phyloP scores from a whole-genome alignment of 2,113 vertebrate genomes.

The Thomomys bottae region DNA sequence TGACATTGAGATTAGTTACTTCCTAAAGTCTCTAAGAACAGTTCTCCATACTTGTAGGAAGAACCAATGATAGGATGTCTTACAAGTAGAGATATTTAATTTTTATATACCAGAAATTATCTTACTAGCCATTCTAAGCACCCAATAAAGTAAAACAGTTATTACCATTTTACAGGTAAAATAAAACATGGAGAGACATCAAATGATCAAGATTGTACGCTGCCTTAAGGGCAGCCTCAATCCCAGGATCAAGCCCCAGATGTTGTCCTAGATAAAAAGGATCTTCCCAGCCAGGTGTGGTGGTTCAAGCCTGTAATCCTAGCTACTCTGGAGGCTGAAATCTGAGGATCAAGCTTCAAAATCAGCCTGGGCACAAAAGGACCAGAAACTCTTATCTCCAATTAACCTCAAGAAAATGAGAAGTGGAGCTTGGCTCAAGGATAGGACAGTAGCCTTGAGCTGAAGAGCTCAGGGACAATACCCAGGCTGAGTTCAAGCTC shows the following conservation, averaged over 20 bases:
- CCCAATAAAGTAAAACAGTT: not conserved
- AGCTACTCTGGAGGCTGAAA: no score
- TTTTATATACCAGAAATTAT: conserved; percentile 1
- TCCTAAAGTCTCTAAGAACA: not conserved
- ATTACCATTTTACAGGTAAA: conserved; percentile 7
- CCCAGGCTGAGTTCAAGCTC: no score
- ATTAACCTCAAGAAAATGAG: no score
- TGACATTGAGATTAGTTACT: not conserved
- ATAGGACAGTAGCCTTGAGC: no score
- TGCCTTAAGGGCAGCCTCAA: not conserved
- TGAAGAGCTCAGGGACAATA: no score
- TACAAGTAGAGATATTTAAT: not conserved
- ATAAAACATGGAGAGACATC: not conserved
- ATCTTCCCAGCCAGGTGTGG: no score
- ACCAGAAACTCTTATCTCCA: no score
- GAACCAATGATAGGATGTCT: conserved; percentile 15
- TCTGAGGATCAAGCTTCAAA: no score
- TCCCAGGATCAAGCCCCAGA: not conserved
- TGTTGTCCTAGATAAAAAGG: not conserved
- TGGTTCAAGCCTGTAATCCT: no score
- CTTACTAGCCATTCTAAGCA: not conserved
- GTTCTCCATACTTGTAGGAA: not conserved
- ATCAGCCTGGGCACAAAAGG: no score
- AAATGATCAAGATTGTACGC: not conserved
- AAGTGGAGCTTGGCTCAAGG: no score